Base-by-base conservation (phyloP, 92 coral and sea anemone genomes). In the Porites divaricata region DNA sequence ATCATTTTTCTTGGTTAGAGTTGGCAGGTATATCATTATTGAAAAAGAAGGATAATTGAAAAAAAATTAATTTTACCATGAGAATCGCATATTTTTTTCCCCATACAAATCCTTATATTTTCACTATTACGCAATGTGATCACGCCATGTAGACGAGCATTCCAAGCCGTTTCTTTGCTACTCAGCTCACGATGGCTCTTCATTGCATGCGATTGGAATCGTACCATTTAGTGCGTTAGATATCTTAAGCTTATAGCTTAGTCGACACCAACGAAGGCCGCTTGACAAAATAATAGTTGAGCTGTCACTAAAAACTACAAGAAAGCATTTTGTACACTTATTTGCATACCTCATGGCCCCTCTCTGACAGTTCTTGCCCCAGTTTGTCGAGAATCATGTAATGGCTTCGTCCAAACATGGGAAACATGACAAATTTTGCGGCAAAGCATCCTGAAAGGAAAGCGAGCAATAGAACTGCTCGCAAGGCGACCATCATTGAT, bases 361-460 rank as follows among this genome's bases (percentile, higher is more conserved):
- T 84, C 54, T 75, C 81, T 4, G 68, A 56, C 82, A 84, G 88
- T 66, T 84, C 88, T 19, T 66, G 75, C 5, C 82, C 88, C 7
- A 84, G 82, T 53, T 23, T 65, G 35, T 68, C 61, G 41, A 75
- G 67, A 21, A 74, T 53, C 52, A 84, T 16, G 9, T 45, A 63
- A 84, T 84, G 82, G 76, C 88, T 84, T n/a, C 74, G 56, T 76
- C 82, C 82, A 51, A 84, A 52, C 88, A 84, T 84, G 41, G 88
- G 88, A 66, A 84, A 54, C 57, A 75, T 84, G 22, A 51, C 88
- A 56, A 84, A 64, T 28, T 84, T 75, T 35, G 88, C 67, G 17
- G 82, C 88, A 20, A 75, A 75, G 67, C 81, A 79, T 24, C 83
- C 57, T 20, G 88, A 84, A 14, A 84, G 58, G 26, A 54, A 21